These are phyloP conservation scores for Arvicanthis niloticus DNA, from an alignment of 2,113 vertebrate species.

Conservation along the genomic window DNA sequence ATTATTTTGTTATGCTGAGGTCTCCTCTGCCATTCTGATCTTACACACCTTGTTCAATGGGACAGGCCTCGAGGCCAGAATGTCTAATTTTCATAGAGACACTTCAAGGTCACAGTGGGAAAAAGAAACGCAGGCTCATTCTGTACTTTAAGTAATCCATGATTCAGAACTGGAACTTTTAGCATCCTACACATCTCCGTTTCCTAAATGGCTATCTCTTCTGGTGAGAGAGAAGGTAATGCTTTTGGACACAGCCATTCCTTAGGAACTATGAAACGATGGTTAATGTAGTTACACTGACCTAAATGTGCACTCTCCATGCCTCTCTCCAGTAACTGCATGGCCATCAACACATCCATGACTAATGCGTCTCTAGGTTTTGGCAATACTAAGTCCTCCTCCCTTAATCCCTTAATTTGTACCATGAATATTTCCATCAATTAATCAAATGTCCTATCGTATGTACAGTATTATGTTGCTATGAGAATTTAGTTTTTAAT, in stretches of 20 bases:
- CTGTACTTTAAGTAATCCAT: not conserved
- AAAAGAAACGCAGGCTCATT: not conserved
- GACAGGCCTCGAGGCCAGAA: not conserved
- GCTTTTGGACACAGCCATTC: not conserved
- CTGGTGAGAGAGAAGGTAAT: not conserved
- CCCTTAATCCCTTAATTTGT: not conserved
- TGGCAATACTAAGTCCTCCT: not conserved
- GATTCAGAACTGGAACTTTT: not conserved
- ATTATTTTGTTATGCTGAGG: not conserved
- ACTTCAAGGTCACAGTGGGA: too few species aligned
- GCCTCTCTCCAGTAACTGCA: not conserved
- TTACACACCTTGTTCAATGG: not conserved
- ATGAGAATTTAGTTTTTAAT: slow-evolving; percentile 10
- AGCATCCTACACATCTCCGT: not conserved
- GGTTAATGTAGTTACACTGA: not conserved
- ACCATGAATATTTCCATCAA: not conserved
- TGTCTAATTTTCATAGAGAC: not conserved
- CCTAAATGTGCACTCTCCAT: not conserved
- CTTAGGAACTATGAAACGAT: not conserved
- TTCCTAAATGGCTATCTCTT: not conserved
- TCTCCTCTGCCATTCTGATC: not conserved
- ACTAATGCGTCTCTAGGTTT: not conserved
- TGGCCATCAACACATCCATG: not conserved
- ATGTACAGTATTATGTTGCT: not conserved
- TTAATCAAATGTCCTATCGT: not conserved